Conservation (phyloP, 2,888 invertebrate genomes). For the Choreutis nemorana region DNA sequence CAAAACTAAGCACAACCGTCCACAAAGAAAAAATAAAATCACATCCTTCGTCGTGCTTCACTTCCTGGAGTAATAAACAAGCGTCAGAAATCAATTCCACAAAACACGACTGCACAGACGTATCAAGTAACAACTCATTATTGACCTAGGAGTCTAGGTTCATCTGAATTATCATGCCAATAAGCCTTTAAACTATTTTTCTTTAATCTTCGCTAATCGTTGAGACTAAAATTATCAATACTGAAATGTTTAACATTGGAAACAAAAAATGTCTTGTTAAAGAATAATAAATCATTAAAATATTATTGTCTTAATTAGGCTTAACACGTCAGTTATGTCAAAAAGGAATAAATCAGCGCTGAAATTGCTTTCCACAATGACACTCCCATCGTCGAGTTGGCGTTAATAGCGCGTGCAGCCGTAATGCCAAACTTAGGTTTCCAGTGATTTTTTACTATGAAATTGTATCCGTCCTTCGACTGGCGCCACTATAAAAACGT, state of each 20-base stretch:
- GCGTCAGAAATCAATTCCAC: constrained; percentile 36
- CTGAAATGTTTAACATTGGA: too few relatives aligned
- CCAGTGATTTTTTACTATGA: constrained; percentile 42
- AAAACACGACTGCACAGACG: too few relatives aligned
- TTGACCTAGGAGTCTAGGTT: too few relatives aligned
- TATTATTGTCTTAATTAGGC: constrained; percentile 53
- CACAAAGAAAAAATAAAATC: constrained; percentile 29
- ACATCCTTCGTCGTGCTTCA: constrained; percentile 34
- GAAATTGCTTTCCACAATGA: constrained; percentile 59
- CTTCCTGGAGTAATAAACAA: constrained; percentile 44
- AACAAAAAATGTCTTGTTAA: too few relatives aligned
- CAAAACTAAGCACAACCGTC: constrained; percentile 48
- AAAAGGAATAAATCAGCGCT: constrained; percentile 52
- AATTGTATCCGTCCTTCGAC: constrained; percentile 35
- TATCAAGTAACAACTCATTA: too few relatives aligned
- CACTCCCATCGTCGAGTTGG: constrained; percentile 54
- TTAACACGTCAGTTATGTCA: constrained; percentile 45
- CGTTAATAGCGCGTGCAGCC: constrained; percentile 63
- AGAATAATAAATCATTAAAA: constrained; percentile 49
- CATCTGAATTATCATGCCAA: too few relatives aligned
- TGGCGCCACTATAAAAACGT: constrained; percentile 52
- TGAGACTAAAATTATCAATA: too few relatives aligned
- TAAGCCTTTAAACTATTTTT: too few relatives aligned
- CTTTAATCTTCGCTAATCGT: too few relatives aligned
- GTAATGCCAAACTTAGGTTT: constrained; percentile 51